Base-by-base conservation (phyloP, 2,113 vertebrate species). In the Proteles cristata region DNA sequence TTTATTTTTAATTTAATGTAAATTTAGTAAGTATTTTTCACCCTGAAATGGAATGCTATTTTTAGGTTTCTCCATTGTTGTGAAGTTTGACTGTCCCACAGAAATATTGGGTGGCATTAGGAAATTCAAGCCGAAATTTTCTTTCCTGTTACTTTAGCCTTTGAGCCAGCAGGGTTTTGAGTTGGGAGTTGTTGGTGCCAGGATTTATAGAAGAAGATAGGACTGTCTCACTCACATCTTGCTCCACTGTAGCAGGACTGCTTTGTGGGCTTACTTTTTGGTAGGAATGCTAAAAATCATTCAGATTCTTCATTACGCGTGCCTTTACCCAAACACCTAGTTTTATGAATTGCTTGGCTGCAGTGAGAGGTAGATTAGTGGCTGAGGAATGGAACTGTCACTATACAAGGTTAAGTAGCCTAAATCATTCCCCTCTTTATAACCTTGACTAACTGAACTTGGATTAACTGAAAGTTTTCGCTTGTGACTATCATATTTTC, bases 361-460 rank as follows among this genome's bases (percentile, higher is more conserved):
- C 11, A 31, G 81, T 92, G 83, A 94, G 65, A 92, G 15, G 63
- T 92, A 81, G 50, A 61, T n/a, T 68, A 63, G 43, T 50, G 68
- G 55, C 33, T 94, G 53, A 79, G 77, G 50, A 97, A 74, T 82
- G n/a, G 69, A 76, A 94, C 94, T 95, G 83, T 98, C 26, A 81
- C 33, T 26, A 28, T 6, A 19, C 19, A 31, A 96, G 55, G 43
- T 69, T 95, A 85, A 76, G 43, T 33, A 88, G 43, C 65, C 68
- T 93, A 31, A 69, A 55, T 86, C 28, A 77, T 84, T 84, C 63
- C 92, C 96, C 76, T 84, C 50, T 92, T 95, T 89, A 61, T 93
- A 97, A 96, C 97, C 94, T 97, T 98, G 95, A 97, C 97, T 96
- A 96, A 88, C 90, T 79, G 96, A 95, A 96, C 93, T 95, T 94